Evolutionary conservation across 2,888 invertebrate genomes (phyloP), one percentile per base, ranked within the genome.

Genomic region (Zele albiditarsus): DNA sequence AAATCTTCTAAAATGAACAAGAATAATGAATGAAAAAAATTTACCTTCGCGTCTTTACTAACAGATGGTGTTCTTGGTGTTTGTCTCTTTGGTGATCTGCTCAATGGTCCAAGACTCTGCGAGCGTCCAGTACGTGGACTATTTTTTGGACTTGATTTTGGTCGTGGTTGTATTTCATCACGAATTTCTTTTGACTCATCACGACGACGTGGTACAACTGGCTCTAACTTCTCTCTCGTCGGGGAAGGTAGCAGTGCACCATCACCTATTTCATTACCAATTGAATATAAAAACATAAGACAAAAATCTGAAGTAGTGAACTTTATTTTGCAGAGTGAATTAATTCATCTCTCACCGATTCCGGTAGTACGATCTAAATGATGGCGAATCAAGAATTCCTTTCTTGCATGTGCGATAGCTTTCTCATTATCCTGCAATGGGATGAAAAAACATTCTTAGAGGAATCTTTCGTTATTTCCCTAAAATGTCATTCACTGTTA

Each of bases 81-180:
- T 84, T 95, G 94, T 80, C 95, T 93, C 85, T 95, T 95, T 31
- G 96, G 95, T 69, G 96, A 96, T 81, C 92, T 91, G 80, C 91
- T 90, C 80, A 91, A 90, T 63, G 94, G 94, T 79, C 94, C 94
- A 82, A 94, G 93, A 76, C 94, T 94, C 88, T 94, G 93, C 75
- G 94, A 94, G 84, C 94, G 93, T 87, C 91, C 90, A 80, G 90
- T 90, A 82, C 91, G 88, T n/a, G 90, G 90, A 83, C 90, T 92
- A 73, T 91, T 92, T 87, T 93, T 93, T 58, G 92, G 92, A 81
- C 92, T 92, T 78, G 91, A 91, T 84, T 91, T 91, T 10, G 87
- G 86, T 76, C 84, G 84, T 28, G 87, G 86, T 73, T 87, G 88
- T 65, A 85, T 83, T 79, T 89, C 89, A 16, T 85, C 86, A n/a